phyloP scores from a whole-genome alignment of 2,888 invertebrate genomes.

The Eristalis tenax region DNA sequence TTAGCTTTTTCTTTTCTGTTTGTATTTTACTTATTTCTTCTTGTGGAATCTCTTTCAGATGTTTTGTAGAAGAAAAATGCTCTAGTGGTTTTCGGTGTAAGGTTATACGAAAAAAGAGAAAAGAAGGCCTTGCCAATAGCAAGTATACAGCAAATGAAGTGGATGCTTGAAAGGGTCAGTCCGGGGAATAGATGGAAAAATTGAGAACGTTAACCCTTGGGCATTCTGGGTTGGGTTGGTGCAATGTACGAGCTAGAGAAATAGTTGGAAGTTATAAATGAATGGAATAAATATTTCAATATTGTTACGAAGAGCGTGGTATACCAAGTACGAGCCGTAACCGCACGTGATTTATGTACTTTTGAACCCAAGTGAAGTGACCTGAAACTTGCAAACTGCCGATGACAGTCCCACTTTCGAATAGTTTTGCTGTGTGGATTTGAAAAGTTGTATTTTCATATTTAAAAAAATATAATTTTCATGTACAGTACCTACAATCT shows the following conservation, averaged over 20 bases:
- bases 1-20: slow-evolving; percentile 8
- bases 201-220: slow-evolving; percentile 43
- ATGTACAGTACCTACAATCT: too few species aligned
- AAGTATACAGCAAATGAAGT: slow-evolving; percentile 23
- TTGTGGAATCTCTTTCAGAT: slow-evolving; percentile 2
- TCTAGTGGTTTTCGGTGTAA: slow-evolving; percentile 42
- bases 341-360: too few species aligned
- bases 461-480: too few species aligned
- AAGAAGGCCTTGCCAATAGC: slow-evolving; percentile 32
- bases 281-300: not conserved
- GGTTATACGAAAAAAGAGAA: slow-evolving; percentile 19
- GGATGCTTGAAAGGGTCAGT: slow-evolving; percentile 27
- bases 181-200: slow-evolving; percentile 13
- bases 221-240: not conserved
- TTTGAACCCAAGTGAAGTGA: too few species aligned
- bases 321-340: too few species aligned
- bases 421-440: too few species aligned
- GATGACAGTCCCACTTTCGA: too few species aligned
- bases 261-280: not conserved
- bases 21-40: not conserved
- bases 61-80: slow-evolving; percentile 19
- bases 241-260: not conserved
- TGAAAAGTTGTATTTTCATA: too few species aligned
- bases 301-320: not conserved
- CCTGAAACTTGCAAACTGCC: too few species aligned